Evolutionary conservation across 2,797 vertebrate species (phyloP), one percentile per base, ranked within the genome.

Genomic region (Oreochromis grahami): DNA sequence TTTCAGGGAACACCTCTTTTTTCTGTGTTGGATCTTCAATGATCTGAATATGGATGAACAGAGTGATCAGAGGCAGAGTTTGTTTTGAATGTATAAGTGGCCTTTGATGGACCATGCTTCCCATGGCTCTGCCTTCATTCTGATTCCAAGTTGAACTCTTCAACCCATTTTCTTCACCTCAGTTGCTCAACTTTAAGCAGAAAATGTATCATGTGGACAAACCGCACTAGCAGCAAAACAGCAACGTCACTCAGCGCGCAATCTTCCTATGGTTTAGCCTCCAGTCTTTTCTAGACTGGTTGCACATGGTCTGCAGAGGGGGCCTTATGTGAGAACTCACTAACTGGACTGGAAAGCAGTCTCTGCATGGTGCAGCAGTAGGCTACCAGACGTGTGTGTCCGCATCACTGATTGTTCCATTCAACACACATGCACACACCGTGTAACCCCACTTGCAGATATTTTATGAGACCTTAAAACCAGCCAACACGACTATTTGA

Each of bases 301-400:
- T 90, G 74, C 85, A 83, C 58, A 6, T 82, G 79, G 74, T 83
- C 83, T 65, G 38, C 48, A 76, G 43, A 84, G 41, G 19, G 80
- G 63, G 74, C 29, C 65, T 82, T 81, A 60, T 76, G 84, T 77
- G 76, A 72, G 74, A 36, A 38, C 84, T 91, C 88, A 93, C 29
- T 92, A 89, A 92, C 94, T 94, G 94, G 94, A 95, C 90, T 90
- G 86, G 88, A 91, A 91, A 70, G 63, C 77, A 43, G 76, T 74
- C 89, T 87, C 90, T 80, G 85, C 84, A 45, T 87, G 92, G 81
- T 74, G 87, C 84, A 79, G 72, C 89, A 74, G 45, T 84, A 48
- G 58, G 86, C 82, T 48, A 81, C 91, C 93, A 94, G 87, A 93
- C 88, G 86, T 93, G 86, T 88, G 81, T 56, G 76, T 88, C 65